phyloP scores from a whole-genome alignment of 2,113 vertebrate genomes.

The Dendropsophus ebraccatus region DNA sequence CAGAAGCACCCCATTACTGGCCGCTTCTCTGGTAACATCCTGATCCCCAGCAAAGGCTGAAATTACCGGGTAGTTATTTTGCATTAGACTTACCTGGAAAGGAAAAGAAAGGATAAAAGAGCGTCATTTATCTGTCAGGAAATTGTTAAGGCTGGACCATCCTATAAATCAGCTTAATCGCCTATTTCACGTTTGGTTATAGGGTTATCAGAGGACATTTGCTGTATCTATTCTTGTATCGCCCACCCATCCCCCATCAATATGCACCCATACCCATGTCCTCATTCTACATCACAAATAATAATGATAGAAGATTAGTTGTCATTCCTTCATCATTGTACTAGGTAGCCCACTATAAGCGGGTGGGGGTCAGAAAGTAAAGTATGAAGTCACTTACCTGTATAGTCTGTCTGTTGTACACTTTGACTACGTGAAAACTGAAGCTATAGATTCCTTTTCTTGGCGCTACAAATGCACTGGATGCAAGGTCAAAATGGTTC shows the following conservation, averaged over 20 bases:
- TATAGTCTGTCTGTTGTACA: constrained; percentile 99
- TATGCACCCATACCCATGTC: not conserved
- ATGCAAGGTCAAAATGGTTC: constrained; percentile 97
- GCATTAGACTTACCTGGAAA: constrained; percentile 95
- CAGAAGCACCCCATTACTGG: constrained; percentile 96
- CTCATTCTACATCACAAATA: not conserved
- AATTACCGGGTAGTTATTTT: constrained; percentile 97
- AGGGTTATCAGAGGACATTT: constrained; percentile 4
- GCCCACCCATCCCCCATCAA: not conserved
- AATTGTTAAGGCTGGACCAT: not conserved
- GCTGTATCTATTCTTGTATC: not conserved
- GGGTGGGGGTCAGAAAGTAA: not conserved
- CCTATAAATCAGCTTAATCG: constrained; percentile 2
- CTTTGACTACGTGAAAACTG: constrained; percentile 99
- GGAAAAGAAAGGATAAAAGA: constrained; percentile 64
- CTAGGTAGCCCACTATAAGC: not conserved
- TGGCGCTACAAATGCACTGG: constrained; percentile 96
- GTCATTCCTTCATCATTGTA: not conserved
- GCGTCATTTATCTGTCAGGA: constrained; percentile 35
- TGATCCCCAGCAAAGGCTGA: constrained; percentile 98
- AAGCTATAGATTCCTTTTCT: constrained; percentile 99
- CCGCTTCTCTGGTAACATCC: constrained; percentile 97
- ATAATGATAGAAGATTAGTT: not conserved
- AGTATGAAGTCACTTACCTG: constrained; percentile 83
- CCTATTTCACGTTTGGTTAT: not conserved